A percentile compares a stretch with the other conserved stretches of the same genome.
Conservation (phyloP, 2,888 invertebrate genomes). For the Trachelus troglodyta region DNA sequence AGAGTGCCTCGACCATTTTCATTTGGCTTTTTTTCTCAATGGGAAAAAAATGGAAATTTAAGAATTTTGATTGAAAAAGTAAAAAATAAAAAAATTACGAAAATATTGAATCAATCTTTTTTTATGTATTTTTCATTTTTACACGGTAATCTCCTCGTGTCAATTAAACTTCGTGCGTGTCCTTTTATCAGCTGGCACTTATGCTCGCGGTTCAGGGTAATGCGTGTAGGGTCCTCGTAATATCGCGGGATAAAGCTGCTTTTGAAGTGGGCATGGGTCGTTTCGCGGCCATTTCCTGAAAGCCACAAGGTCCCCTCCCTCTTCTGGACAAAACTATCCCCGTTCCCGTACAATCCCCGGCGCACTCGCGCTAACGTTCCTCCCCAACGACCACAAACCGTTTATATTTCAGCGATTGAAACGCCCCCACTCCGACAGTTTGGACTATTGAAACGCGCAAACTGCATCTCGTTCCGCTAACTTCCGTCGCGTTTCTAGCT, state of each 20-base stretch:
- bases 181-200: constrained; percentile 1
- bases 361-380: constrained; percentile 3
- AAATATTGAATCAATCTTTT: too few relatives aligned
- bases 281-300: constrained; percentile 12
- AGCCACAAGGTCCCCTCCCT: background rate
- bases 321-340: constrained; percentile 7
- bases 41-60: too few relatives aligned
- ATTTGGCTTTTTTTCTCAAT: too few relatives aligned
- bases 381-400: constrained; percentile 6
- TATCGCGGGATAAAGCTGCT: constrained; percentile 5
- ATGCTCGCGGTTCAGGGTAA: background rate
- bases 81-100: too few relatives aligned
- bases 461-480: constrained; percentile 13
- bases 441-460: constrained; percentile 13
- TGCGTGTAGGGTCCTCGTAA: constrained; percentile 4
- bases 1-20: too few relatives aligned
- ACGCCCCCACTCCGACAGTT: constrained; percentile 10
- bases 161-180: background rate
- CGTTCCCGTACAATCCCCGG: background rate
- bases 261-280: constrained; percentile 8
- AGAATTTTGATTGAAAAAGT: too few relatives aligned
- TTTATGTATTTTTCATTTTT: too few relatives aligned
- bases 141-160: too few relatives aligned
- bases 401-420: constrained; percentile 12
- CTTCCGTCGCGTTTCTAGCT: constrained; percentile 4